Base-by-base conservation (phyloP, 2,888 invertebrate species). In the Drosophila pseudotakahashii region DNA sequence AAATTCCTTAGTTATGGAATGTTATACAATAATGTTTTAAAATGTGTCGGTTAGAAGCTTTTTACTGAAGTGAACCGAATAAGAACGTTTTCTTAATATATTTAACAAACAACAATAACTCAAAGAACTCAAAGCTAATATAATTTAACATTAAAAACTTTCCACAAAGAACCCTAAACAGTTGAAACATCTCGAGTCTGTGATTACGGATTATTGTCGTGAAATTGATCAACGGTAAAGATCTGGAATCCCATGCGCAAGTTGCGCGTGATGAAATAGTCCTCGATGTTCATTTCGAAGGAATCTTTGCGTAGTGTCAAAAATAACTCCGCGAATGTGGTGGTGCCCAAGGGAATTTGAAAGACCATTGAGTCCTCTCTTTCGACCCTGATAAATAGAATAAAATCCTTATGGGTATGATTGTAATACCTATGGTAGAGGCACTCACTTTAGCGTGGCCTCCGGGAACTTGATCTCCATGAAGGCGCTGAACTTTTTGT, bases 261-360 rank as follows among this genome's bases (percentile, higher is more conserved):
- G 30, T 80, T 80, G 9, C 78, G 73, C 2, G 84, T 75, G 5
- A 87, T 74, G 34, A 62, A 71, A 37, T 84, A 87, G 11, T 81
- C 80, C 14, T 87, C 88, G 44, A 87, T 63, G 44, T 87, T 84
- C 53, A 88, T 53, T 37, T 75, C 77, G 3, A 78, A 88, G 1
- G 76, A 63, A 52, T 87, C 82, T 13, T 72, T 73, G 11, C 77
- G 71, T 6, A 87, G 34, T 0, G 45, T 59, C 0, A 59, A 3
- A 45, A 87, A 82, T 14, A 87, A 73, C 9, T 71, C 60, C 2
- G 87, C 70, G 41, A 87, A 73, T 14, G 26, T 51, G 2, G 73
- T 68, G 5, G 62, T 14, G 0, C 44, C 13, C 10, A 45, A 3
- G 2, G 82, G 76, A 19, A 87, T 51, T 39, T 51, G 39, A n/a